These are phyloP conservation scores for Hydriomena furcata DNA, from an alignment of 2,888 invertebrate species.

Conservation along the genomic window DNA sequence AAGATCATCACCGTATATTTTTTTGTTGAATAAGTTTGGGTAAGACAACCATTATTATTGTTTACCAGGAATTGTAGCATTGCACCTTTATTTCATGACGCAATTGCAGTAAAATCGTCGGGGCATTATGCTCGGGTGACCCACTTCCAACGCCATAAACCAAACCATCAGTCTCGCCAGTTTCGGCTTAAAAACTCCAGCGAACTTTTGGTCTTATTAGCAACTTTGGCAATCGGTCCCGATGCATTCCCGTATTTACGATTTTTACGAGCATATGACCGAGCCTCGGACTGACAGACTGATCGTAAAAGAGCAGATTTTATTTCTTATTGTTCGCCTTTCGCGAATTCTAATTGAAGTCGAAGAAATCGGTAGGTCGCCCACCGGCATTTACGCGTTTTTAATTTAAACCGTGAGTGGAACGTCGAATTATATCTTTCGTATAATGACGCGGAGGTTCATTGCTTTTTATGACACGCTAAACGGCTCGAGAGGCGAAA, in stretches of 20 bases:
- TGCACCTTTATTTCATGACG: slow-evolving; percentile 29
- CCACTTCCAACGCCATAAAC: slow-evolving; percentile 71
- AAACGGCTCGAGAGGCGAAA: slow-evolving; percentile 36
- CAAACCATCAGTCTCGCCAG: slow-evolving; percentile 64
- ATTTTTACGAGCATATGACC: slow-evolving; percentile 67
- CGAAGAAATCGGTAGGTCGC: slow-evolving; percentile 47
- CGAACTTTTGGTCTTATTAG: slow-evolving; percentile 66
- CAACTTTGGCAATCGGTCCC: slow-evolving; percentile 51
- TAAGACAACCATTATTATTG: background rate
- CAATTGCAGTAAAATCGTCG: slow-evolving; percentile 34
- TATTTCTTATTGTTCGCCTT: slow-evolving; percentile 82
- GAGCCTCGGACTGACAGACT: slow-evolving; percentile 58
- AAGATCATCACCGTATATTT: too few relatives aligned
- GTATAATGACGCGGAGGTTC: slow-evolving; percentile 63
- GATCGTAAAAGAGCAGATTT: slow-evolving; percentile 79
- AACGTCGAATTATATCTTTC: slow-evolving; percentile 66
- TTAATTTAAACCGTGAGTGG: slow-evolving; percentile 72
- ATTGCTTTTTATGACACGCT: slow-evolving; percentile 73
- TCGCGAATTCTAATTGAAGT: slow-evolving; percentile 81
- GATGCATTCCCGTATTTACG: slow-evolving; percentile 68
- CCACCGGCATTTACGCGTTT: slow-evolving; percentile 71
- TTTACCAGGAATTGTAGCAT: slow-evolving; percentile 18
- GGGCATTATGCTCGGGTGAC: slow-evolving; percentile 60
- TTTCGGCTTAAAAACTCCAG: slow-evolving; percentile 58
- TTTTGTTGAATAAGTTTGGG: too few relatives aligned